Conservation (phyloP, 2,888 invertebrate genomes). For the Sphaerophoria rueppellii region DNA sequence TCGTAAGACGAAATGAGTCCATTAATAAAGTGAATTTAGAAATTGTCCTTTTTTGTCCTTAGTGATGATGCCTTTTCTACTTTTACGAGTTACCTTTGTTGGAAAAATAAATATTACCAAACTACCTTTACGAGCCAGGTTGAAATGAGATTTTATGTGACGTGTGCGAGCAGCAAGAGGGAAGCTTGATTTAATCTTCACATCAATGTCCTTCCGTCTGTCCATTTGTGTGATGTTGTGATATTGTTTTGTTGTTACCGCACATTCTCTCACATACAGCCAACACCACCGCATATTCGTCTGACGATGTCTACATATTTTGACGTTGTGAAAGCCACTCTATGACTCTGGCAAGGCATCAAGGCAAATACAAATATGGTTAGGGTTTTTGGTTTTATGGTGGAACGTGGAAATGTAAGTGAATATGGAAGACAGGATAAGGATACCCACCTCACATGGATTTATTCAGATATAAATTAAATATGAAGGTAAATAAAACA, state of each 20-base stretch:
- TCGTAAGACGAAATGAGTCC: constrained; percentile 46
- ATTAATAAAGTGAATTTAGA: constrained; percentile 61
- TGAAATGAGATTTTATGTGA: constrained; percentile 7
- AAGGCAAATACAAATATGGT: constrained; percentile 3
- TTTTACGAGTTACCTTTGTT: no score
- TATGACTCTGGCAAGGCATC: background rate
- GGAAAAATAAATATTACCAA: no score
- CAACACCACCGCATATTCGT: constrained; percentile 11
- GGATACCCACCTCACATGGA: constrained; percentile 3
- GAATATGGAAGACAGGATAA: background rate
- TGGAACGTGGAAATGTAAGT: background rate
- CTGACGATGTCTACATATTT: background rate
- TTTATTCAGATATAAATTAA: constrained; percentile 70
- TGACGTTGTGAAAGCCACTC: background rate
- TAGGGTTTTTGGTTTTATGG: constrained; percentile 9
- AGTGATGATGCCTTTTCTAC: background rate
- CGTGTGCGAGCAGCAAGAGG: background rate
- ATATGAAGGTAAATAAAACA: constrained; percentile 67
- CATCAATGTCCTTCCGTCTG: constrained; percentile 3
- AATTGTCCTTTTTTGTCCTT: constrained; percentile 38
- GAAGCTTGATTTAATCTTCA: constrained; percentile 26
- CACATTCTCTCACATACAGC: background rate
- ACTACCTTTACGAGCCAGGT: background rate
- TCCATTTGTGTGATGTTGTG: constrained; percentile 27
- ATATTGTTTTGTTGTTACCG: constrained; percentile 10